These are phyloP conservation scores for Podarcis muralis DNA, from an alignment of 2,113 vertebrate genomes.

Conservation along the genomic window DNA sequence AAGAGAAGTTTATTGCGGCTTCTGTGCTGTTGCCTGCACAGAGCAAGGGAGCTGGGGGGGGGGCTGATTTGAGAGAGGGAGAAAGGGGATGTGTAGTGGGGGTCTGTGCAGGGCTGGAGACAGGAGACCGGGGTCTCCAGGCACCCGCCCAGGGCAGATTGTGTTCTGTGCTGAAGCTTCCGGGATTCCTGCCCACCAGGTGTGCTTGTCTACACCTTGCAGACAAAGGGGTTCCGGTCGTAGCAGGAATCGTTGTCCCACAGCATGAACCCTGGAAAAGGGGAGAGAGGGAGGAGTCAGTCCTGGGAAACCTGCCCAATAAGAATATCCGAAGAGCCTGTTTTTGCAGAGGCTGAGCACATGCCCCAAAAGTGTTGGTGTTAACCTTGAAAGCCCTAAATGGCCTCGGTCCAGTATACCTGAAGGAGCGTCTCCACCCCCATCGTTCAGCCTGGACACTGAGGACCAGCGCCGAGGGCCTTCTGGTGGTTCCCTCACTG, in stretches of 20 bases:
- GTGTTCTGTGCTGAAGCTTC: neutral
- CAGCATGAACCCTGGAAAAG: slow-evolving; percentile 9
- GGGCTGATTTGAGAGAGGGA: neutral
- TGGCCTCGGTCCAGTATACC: no score
- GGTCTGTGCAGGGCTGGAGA: neutral
- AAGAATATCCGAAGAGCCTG: no score
- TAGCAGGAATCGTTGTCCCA: slow-evolving; percentile 11
- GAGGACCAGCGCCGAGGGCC: no score
- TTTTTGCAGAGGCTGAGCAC: no score
- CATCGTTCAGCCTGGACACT: no score
- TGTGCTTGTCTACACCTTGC: neutral
- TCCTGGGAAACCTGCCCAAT: neutral
- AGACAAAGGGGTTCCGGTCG: slow-evolving; percentile 8
- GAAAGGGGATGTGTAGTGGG: neutral
- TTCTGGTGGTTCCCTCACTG: no score
- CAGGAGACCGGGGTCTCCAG: neutral
- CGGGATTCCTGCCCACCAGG: neutral
- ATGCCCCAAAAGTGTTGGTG: no score
- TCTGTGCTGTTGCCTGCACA: no score
- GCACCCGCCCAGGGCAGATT: neutral
- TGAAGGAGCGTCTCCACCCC: no score
- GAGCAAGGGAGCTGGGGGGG: neutral
- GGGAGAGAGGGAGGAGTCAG: neutral
- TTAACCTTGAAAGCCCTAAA: no score
- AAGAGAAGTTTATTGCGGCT: neutral